Conservation (phyloP, 2,797 vertebrate genomes). For the Psittacula echo region DNA sequence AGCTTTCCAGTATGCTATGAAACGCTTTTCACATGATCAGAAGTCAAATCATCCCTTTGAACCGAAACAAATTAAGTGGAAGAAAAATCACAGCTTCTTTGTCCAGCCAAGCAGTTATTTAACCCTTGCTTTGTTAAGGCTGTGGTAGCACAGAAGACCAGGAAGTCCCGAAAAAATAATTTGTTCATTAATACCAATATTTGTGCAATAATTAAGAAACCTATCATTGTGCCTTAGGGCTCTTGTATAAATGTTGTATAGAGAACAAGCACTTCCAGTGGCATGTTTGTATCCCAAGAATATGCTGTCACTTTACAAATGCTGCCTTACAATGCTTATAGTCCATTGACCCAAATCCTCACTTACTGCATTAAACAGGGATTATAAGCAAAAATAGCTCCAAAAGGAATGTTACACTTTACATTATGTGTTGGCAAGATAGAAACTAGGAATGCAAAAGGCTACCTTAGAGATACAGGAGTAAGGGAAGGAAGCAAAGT, state of each 20-base stretch:
- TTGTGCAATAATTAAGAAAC: neutral
- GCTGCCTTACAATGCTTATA: neutral
- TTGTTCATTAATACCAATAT: neutral
- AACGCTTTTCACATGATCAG: slow-evolving; percentile 45
- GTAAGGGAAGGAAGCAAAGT: neutral
- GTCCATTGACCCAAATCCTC: slow-evolving; percentile 26
- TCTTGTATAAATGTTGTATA: neutral
- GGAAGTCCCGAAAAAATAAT: neutral
- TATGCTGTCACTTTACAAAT: neutral
- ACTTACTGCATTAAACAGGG: neutral
- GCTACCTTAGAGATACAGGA: neutral
- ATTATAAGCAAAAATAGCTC: slow-evolving; percentile 30
- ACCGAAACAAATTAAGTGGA: slow-evolving; percentile 11
- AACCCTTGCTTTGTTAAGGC: neutral
- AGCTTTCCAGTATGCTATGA: slow-evolving; percentile 20
- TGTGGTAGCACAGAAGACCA: neutral
- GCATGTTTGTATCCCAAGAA: neutral
- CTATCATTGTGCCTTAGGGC: neutral
- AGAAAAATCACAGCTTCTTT: slow-evolving; percentile 15
- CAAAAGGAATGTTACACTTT: neutral
- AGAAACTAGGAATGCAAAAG: neutral
- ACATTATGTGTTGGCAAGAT: neutral
- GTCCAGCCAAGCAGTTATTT: neutral
- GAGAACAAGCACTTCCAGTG: neutral
- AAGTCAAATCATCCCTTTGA: slow-evolving; percentile 40